Evolutionary conservation across 2,888 invertebrate species (phyloP).

Genomic region (Latrodectus elegans): DNA sequence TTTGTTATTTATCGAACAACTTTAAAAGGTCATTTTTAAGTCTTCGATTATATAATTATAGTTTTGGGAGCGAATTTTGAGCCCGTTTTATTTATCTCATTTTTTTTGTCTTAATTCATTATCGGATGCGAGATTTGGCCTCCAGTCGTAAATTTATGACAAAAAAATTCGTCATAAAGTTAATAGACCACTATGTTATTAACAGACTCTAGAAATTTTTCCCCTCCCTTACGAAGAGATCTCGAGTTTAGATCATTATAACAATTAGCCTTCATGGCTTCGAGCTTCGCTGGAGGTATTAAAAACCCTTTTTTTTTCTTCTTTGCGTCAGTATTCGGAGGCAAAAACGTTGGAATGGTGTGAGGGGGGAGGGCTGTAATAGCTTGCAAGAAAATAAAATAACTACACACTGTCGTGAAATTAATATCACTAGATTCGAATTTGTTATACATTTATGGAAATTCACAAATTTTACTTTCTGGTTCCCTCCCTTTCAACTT

Average conservation of each 20-base stretch:
- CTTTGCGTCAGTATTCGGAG: neutral
- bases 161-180: slow-evolving; percentile 66
- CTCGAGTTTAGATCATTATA: slow-evolving; percentile 56
- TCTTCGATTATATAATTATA: slow-evolving; percentile 68
- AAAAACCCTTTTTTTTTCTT: slow-evolving; percentile 37
- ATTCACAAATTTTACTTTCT: slow-evolving; percentile 43
- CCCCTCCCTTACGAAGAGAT: slow-evolving; percentile 16
- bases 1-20: slow-evolving; percentile 67
- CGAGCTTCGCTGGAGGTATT: slow-evolving; percentile 56
- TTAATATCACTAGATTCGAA: slow-evolving; percentile 52
- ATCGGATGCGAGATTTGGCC: slow-evolving; percentile 53
- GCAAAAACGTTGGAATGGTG: neutral
- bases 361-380: slow-evolving; percentile 22
- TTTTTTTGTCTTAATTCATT: slow-evolving; percentile 64
- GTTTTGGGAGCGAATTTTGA: slow-evolving; percentile 58
- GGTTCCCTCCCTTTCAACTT: slow-evolving; percentile 15
- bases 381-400: slow-evolving; percentile 36
- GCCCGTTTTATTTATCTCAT: slow-evolving; percentile 57
- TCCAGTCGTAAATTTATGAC: slow-evolving; percentile 46
- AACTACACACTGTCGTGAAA: slow-evolving; percentile 53
- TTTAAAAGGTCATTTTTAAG: slow-evolving; percentile 69
- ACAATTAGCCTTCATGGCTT: slow-evolving; percentile 57
- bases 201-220: slow-evolving; percentile 57
- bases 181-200: slow-evolving; percentile 67
- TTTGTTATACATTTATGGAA: slow-evolving; percentile 61